phyloP scores from a whole-genome alignment of 2,888 invertebrate genomes.

The Eristalis tenax region DNA sequence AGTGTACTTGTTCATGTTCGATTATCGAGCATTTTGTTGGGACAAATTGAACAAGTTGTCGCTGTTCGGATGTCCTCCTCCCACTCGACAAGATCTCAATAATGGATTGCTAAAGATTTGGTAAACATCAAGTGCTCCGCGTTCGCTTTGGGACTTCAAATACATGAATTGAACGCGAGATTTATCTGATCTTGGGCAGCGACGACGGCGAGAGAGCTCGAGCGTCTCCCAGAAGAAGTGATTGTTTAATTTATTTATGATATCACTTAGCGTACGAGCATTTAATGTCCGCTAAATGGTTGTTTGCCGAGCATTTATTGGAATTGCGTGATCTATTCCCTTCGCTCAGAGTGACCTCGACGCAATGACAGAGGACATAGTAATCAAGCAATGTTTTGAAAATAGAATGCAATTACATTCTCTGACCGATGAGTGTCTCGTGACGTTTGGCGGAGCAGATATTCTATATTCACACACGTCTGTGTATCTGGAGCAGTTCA shows the following conservation, averaged over 20 bases:
- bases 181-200: neutral
- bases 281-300: conserved; percentile 36
- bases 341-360: neutral
- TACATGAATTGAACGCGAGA: neutral
- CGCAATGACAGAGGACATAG: neutral
- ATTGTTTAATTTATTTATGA: conserved; percentile 50
- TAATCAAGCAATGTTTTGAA: neutral
- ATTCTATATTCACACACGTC: neutral
- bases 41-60: neutral
- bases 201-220: too few relatives aligned
- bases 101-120: too few relatives aligned
- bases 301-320: conserved; percentile 23
- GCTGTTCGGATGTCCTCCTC: neutral
- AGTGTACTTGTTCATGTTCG: too few relatives aligned
- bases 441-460: too few relatives aligned
- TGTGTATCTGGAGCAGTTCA: neutral
- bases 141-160: neutral
- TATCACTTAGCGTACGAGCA: conserved; percentile 38
- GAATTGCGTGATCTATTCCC: conserved; percentile 13
- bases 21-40: neutral
- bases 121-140: neutral
- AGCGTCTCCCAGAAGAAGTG: neutral
- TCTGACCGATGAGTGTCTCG: neutral
- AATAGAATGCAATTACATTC: neutral
- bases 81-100: neutral